Conservation (phyloP, 2,113 vertebrate species). For the Plestiodon gilberti region DNA sequence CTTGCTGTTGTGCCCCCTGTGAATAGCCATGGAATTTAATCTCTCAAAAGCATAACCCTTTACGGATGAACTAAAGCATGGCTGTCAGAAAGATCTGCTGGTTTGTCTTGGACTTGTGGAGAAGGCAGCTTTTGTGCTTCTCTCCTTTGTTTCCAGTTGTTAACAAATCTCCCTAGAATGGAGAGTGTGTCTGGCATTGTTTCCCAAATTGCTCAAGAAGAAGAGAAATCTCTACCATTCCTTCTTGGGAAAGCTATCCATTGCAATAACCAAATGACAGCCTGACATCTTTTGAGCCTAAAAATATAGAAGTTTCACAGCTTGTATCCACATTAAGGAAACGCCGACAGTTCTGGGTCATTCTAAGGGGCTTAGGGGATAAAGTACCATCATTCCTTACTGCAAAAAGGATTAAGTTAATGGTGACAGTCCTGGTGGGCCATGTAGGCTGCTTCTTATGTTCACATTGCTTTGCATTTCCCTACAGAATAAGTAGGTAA, state of each 20-base stretch:
- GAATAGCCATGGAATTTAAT: background rate
- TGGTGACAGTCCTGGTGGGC: background rate
- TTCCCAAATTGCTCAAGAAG: background rate
- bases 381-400: background rate
- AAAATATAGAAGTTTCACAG: constrained; percentile 24
- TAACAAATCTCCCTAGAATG: background rate
- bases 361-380: background rate
- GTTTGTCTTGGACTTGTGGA: background rate
- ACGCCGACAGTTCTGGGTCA: constrained; percentile 16
- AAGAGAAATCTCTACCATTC: background rate
- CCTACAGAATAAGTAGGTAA: background rate
- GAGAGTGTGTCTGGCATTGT: background rate
- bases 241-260: background rate
- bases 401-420: background rate
- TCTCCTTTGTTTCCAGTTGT: background rate
- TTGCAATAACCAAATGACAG: constrained; percentile 9
- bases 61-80: background rate
- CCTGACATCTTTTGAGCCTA: constrained; percentile 21
- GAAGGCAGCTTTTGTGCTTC: background rate
- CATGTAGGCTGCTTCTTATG: background rate
- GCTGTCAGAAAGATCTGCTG: background rate
- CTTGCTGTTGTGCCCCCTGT: background rate
- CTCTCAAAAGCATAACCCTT: background rate
- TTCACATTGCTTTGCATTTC: background rate
- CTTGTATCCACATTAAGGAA: background rate